phyloP scores from a whole-genome alignment of 1,140 invertebrate species.

The Rhynchophorus ferrugineus region DNA sequence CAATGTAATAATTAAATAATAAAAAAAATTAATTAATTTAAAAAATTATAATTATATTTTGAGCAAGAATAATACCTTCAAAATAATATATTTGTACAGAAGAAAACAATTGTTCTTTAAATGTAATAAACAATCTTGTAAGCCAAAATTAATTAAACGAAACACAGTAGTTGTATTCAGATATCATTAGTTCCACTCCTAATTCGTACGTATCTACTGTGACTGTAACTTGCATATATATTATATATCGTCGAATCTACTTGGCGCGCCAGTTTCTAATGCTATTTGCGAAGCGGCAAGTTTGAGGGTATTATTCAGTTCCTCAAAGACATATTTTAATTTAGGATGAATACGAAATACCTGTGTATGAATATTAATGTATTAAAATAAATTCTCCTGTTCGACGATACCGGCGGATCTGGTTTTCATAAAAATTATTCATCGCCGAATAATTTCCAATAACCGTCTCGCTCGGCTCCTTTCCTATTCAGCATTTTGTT shows the following conservation, averaged over 20 bases:
- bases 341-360: constrained; percentile 20
- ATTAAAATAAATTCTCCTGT: constrained; percentile 12
- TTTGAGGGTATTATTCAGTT: constrained; percentile 10
- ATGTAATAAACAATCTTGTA: too few relatives aligned
- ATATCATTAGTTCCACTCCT: neutral
- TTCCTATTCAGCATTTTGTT: too few relatives aligned
- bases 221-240: neutral
- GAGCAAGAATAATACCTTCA: too few relatives aligned
- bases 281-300: constrained; percentile 10
- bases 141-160: neutral
- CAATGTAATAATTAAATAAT: too few relatives aligned
- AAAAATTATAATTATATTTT: too few relatives aligned
- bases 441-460: constrained; percentile 20
- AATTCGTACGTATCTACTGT: neutral
- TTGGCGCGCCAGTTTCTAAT: constrained; percentile 12
- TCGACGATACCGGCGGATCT: neutral
- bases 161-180: neutral
- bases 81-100: too few relatives aligned
- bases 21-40: too few relatives aligned
- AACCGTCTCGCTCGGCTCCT: neutral
- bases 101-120: too few relatives aligned
- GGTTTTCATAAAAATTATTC: constrained; percentile 14
- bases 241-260: neutral
- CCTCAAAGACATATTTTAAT: constrained; percentile 21
- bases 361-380: constrained; percentile 21